Base-by-base conservation (phyloP, 92 coral and sea anemone species). In the Actinostola sp. region DNA sequence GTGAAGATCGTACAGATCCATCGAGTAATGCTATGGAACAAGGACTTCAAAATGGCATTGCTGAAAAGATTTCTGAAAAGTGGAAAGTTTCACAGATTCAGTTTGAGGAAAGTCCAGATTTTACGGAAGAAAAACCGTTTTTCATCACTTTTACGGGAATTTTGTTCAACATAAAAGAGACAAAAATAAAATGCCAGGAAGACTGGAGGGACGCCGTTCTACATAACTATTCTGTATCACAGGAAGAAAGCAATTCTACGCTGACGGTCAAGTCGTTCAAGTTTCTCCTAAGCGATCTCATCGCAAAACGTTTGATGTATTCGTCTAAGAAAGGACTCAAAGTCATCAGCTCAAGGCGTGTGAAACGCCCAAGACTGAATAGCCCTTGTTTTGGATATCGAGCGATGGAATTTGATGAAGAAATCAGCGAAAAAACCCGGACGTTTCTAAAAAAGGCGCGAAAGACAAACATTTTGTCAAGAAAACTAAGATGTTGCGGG, bases 171-270 rank as follows among this genome's bases (percentile, higher is more conserved):
- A 26, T 72, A 17, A 35, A 46, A 55, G 67, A 59, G 0, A 72
- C 69, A 12, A 29, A 31, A 8, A 15, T 75, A 9, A 49, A 14
- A 23, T 50, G 50, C 26, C 23, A 44, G 41, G 81, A 75, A 54
- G 81, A 75, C 16, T 63, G 63, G 61, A 50, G 73, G 30, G 81
- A 75, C 35, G 81, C 23, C n/a, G 34, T 64, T 1, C 41, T 75
- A 2, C 58, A 75, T 19, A 75, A 64, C 30, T 63, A 52, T 33
- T 53, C 60, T 15, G 43, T 50, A 9, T 30, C 39, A 17, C 71
- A 75, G 9, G 5, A 19, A 0, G 78, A 56, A 38, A 29, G 21
- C 2, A 58, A 72, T 23, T 72, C 78, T 12, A 46, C 60, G 20
- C 56, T 72, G 12, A 72, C 78, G 17, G 38, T 28, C 9, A 54